Conservation (phyloP, 2,797 vertebrate genomes). For the Sebastes iracundus region DNA sequence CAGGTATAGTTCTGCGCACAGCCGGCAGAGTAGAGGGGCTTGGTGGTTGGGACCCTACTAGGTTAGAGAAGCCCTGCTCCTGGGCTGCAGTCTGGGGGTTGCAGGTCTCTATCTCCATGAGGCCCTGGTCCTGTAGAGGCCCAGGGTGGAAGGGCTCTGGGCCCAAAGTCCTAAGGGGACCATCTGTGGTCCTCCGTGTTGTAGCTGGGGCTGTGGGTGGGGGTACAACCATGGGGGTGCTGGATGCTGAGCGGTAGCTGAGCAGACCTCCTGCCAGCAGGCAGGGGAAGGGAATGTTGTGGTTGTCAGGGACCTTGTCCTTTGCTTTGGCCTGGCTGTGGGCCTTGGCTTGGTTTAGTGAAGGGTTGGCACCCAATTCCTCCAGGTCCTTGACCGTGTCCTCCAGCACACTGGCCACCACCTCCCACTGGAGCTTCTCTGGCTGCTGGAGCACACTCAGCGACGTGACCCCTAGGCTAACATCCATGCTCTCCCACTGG, state of each 20-base stretch:
- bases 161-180: slow-evolving; percentile 92
- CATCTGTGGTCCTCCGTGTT: slow-evolving; percentile 88
- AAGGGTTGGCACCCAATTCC: slow-evolving; percentile 95
- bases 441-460: slow-evolving; percentile 98
- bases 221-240: slow-evolving; percentile 87
- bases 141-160: slow-evolving; percentile 79
- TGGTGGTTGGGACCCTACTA: slow-evolving; percentile 60
- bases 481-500: slow-evolving; percentile 95
- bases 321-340: slow-evolving; percentile 89
- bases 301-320: slow-evolving; percentile 93
- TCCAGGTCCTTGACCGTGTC: slow-evolving; percentile 98
- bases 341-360: slow-evolving; percentile 90
- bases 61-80: slow-evolving; percentile 88
- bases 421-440: slow-evolving; percentile 98
- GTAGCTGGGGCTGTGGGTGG: slow-evolving; percentile 63
- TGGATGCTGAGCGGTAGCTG: slow-evolving; percentile 93
- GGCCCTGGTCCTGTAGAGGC: slow-evolving; percentile 87
- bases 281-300: slow-evolving; percentile 99
- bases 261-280: slow-evolving; percentile 95
- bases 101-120: slow-evolving; percentile 96
- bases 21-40: slow-evolving; percentile 67
- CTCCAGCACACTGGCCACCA: slow-evolving; percentile 97
- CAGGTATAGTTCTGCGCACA: slow-evolving; percentile 93
- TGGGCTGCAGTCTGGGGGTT: slow-evolving; percentile 84
- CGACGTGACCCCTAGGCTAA: slow-evolving; percentile 94